Base-by-base conservation (phyloP, 2,888 invertebrate species). In the Caenorhabditis zanzibari region DNA sequence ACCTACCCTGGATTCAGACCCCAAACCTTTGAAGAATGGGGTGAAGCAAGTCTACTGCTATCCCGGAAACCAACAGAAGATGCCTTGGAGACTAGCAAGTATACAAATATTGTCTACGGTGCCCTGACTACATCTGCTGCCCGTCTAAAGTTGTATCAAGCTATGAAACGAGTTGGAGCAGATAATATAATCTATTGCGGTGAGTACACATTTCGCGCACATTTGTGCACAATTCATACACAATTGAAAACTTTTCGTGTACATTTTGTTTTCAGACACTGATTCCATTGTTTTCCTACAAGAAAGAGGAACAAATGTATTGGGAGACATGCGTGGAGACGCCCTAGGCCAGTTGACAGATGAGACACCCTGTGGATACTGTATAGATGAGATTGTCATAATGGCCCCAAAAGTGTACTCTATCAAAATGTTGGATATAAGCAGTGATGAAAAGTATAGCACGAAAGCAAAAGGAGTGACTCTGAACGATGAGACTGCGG, bases 211-310 rank as follows among this genome's bases (percentile, higher is more conserved):
- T n/a, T n/a, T n/a, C n/a, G n/a, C n/a, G n/a, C n/a, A n/a, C n/a
- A 52, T 26, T 52, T 24, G 6, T 10, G 1, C 12, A 6, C 24
- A 12, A 12, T 52, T 52, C n/a, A 49, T 19, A 49, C n/a, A 56
- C 28, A 28, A 22, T 41, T 22, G n/a, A 19, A 2, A 19, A 19
- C 22, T 1, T n/a, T n/a, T n/a, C n/a, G n/a, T n/a, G n/a, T n/a
- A n/a, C n/a, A n/a, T n/a, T n/a, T n/a, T n/a, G n/a, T n/a, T 35
- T 59, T 41, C 61, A 61, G 61, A 69, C 19, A 69, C 69, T 4
- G 69, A 69, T n/a, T 56, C 56, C 0, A 10, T 69, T 2, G 41
- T 69, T 16, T 69, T 56, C 69, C 14, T 9, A 0, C 35, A 56
- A 28, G 41, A 41, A 16, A 2, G 56, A 41, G 56, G 56, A 9